These are phyloP conservation scores for Halcyon leucocephala DNA, from an alignment of 2,797 vertebrate genomes.

Conservation along the genomic window DNA sequence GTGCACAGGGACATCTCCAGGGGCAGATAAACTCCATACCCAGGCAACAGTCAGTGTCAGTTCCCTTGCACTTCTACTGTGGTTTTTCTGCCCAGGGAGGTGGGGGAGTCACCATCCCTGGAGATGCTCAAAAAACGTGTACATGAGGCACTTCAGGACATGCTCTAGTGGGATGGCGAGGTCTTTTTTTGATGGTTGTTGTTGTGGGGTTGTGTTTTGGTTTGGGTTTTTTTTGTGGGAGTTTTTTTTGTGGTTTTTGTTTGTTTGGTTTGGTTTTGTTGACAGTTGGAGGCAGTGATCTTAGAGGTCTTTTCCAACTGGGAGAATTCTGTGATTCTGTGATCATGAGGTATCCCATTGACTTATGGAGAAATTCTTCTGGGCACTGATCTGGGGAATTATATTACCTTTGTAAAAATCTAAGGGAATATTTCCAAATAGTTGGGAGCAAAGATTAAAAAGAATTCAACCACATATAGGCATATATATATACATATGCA, in stretches of 20 bases:
- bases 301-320: too few species aligned
- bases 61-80: not conserved
- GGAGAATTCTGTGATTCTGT: too few species aligned
- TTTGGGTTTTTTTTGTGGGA: too few species aligned
- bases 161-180: too few species aligned
- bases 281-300: too few species aligned
- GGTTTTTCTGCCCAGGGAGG: not conserved
- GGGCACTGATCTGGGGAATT: not conserved
- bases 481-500: fast-evolving
- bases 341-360: not conserved
- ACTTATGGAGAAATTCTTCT: not conserved
- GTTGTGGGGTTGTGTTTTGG: too few species aligned
- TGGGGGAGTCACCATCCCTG: too few species aligned
- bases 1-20: not conserved
- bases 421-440: not conserved
- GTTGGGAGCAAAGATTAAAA: not conserved
- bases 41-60: not conserved
- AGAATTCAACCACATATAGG: not conserved
- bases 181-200: too few species aligned
- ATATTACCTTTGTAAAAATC: not conserved
- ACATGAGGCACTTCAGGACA: too few species aligned
- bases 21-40: not conserved
- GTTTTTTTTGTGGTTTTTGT: too few species aligned
- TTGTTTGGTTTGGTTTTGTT: too few species aligned
- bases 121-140: too few species aligned